These are phyloP conservation scores for Heteronetta atricapilla DNA, from an alignment of 2,113 vertebrate genomes.

Conservation along the genomic window DNA sequence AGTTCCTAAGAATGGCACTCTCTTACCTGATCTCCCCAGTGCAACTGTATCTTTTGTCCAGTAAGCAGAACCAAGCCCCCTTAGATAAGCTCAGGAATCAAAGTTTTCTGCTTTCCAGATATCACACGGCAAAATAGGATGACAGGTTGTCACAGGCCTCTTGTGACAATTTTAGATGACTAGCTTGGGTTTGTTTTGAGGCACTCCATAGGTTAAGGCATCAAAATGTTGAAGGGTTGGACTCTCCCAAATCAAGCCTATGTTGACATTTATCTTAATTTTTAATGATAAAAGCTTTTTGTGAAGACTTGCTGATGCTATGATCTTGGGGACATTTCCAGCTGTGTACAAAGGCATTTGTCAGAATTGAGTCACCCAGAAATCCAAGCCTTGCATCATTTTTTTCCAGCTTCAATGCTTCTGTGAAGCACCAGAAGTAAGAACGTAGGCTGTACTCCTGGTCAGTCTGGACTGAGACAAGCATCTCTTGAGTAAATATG, in stretches of 20 bases:
- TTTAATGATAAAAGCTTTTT: slow-evolving; percentile 32
- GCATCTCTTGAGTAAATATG: neutral
- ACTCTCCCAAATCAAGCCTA: neutral
- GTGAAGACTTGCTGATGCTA: neutral
- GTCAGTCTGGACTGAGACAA: neutral
- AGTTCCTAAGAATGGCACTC: neutral
- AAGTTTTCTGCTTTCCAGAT: neutral
- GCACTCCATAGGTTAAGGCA: neutral
- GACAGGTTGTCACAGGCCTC: neutral
- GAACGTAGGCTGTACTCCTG: neutral
- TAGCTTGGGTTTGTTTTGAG: neutral
- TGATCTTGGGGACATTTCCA: neutral
- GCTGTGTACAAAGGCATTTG: neutral
- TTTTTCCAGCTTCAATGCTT: neutral
- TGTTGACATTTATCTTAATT: neutral
- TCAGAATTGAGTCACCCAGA: neutral
- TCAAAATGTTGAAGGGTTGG: neutral
- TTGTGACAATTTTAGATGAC: neutral
- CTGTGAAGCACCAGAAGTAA: neutral
- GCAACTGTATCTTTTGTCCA: neutral
- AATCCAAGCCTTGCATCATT: neutral
- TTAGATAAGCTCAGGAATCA: neutral
- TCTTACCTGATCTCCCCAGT: neutral
- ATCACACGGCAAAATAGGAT: neutral
- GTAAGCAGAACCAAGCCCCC: neutral